Conservation (phyloP, 1,140 invertebrate genomes). For the Drosophila pseudoananassae region DNA sequence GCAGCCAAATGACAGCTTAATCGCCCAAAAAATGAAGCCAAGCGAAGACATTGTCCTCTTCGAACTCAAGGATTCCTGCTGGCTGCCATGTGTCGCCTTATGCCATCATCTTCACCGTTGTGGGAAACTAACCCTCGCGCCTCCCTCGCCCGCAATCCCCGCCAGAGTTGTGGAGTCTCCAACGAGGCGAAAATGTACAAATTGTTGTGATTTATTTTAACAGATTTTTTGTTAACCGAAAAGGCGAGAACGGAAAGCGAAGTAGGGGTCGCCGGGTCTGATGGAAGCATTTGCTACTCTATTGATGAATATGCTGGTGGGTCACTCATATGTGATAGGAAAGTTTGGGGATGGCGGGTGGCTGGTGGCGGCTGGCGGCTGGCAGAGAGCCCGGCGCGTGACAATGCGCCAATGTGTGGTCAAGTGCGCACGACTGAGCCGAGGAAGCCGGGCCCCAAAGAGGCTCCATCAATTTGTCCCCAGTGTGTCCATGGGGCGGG, state of each 20-base stretch:
- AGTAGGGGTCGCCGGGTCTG: slow-evolving; percentile 7
- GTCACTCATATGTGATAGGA: slow-evolving; percentile 35
- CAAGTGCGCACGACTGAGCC: slow-evolving; percentile 77
- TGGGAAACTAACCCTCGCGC: slow-evolving; percentile 25
- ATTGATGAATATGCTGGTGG: slow-evolving; percentile 77
- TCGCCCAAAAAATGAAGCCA: slow-evolving; percentile 71
- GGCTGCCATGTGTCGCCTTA: slow-evolving; percentile 60
- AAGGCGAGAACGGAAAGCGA: slow-evolving; percentile 1
- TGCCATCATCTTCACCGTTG: slow-evolving; percentile 52
- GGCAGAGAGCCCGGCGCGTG: slow-evolving; percentile 50
- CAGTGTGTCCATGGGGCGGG: slow-evolving; percentile 36
- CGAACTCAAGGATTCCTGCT: slow-evolving; percentile 44
- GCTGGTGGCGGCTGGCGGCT: neutral
- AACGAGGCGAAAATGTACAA: slow-evolving; percentile 80
- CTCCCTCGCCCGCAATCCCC: slow-evolving; percentile 4
- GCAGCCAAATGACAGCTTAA: slow-evolving; percentile 77
- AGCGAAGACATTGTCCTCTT: slow-evolving; percentile 67
- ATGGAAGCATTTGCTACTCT: slow-evolving; percentile 57
- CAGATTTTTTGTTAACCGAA: slow-evolving; percentile 79
- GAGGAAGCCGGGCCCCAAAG: slow-evolving; percentile 35
- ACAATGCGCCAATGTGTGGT: slow-evolving; percentile 80
- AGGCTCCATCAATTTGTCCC: slow-evolving; percentile 53
- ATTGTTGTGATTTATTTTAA: slow-evolving; percentile 82
- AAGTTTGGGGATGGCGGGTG: neutral
- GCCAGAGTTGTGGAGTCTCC: slow-evolving; percentile 25